phyloP scores from a whole-genome alignment of 2,113 vertebrate species.

The Osmerus eperlanus region DNA sequence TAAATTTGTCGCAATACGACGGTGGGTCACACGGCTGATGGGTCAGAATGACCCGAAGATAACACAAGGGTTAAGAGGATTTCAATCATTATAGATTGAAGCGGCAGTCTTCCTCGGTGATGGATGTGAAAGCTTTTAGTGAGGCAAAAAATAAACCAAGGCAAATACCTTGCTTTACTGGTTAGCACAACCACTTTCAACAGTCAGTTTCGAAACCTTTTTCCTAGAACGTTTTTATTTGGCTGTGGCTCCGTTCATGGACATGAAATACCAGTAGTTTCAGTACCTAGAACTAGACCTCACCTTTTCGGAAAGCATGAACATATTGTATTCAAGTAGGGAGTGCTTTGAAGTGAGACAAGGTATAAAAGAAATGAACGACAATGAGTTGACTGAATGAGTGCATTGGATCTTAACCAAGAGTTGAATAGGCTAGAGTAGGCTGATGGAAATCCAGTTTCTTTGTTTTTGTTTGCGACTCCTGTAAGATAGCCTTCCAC shows the following conservation, averaged over 20 bases:
- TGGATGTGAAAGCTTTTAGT: background rate
- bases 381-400: conserved; percentile 16
- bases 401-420: background rate
- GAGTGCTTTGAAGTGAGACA: conserved; percentile 9
- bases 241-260: too few species aligned
- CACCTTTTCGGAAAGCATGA: too few species aligned
- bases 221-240: too few species aligned
- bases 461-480: background rate
- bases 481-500: conserved; percentile 7
- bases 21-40: too few species aligned
- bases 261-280: too few species aligned
- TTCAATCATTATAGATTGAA: background rate
- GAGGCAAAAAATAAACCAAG: background rate
- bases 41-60: too few species aligned
- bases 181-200: background rate
- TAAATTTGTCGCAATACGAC: too few species aligned
- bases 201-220: too few species aligned
- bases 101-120: background rate
- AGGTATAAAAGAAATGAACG: background rate
- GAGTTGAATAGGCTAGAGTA: background rate
- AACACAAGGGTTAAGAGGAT: too few species aligned
- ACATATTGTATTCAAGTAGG: background rate
- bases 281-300: too few species aligned
- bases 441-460: conserved; percentile 3
- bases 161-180: background rate